Base-by-base conservation (phyloP, 1,140 invertebrate genomes). In the Holotrichia oblita region DNA sequence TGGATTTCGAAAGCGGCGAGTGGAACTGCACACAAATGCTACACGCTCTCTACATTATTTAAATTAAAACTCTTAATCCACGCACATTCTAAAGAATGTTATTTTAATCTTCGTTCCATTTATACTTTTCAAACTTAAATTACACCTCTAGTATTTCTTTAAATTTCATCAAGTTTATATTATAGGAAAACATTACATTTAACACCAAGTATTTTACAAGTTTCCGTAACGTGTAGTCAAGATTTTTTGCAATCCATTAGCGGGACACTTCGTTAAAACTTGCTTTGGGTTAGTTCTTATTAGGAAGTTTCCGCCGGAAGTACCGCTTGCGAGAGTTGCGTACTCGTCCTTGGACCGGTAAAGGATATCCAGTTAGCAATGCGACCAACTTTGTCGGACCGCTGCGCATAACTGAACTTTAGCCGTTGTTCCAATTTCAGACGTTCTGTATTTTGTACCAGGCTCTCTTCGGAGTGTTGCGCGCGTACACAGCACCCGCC, bases 351-450 rank as follows among this genome's bases (percentile, higher is more conserved):
- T 69, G 9, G 27, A 69, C 61, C 27, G 61, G 27, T 12, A 27
- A 34, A 69, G 27, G 61, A 22, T 24, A 27, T 27, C 61, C 27
- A 69, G 22, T 34, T 69, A 69, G 48, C 14, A 69, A 69, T 69
- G 22, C 61, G 61, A 69, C 61, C 61, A 69, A 69, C 61, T 69
- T 69, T 69, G 61, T 69, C 61, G 61, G 61, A 34, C 61, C 61
- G 22, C 61, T 22, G 61, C 61, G 22, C 61, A 69, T 27, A 22
- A 69, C 61, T 69, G 61, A 69, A 69, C 61, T 69, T 69, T 20
- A 69, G 20, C 22, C 61, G 61, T 69, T 69, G 61, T 69, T 69
- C 61, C 61, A 20, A 22, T 69, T 69, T 69, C 61, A 69, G 61
- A 69, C 61, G 61, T 69, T 69, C 27, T 8, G 61, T 69, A 20